phyloP scores from a whole-genome alignment of 2,113 vertebrate species.

The Lonchura striata region DNA sequence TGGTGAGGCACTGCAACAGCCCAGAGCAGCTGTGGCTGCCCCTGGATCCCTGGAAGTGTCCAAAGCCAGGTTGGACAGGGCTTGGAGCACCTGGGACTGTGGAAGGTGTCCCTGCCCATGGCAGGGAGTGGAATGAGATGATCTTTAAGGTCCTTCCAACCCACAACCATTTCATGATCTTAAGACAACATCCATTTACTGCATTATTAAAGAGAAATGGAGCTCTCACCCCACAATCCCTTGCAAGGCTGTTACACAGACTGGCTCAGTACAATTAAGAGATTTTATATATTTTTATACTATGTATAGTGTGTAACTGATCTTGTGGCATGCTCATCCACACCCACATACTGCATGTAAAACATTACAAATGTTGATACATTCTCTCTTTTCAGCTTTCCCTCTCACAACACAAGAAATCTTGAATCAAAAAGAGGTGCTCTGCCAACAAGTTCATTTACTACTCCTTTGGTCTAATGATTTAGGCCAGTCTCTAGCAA shows the following conservation, averaged over 20 bases:
- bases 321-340: neutral
- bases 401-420: neutral
- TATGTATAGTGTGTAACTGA: neutral
- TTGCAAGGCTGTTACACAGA: neutral
- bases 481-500: neutral
- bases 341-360: fast-evolving
- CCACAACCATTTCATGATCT: neutral
- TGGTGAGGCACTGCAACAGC: neutral
- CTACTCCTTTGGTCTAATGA: neutral
- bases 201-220: fast-evolving
- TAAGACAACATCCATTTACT: neutral
- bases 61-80: fast-evolving
- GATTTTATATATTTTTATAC: neutral
- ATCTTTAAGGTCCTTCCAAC: neutral
- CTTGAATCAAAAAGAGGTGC: neutral
- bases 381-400: neutral
- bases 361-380: neutral
- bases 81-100: fast-evolving
- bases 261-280: neutral
- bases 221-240: neutral
- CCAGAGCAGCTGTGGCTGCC: neutral
- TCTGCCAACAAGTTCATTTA: neutral
- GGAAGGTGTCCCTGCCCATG: neutral
- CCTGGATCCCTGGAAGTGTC: neutral
- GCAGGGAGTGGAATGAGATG: fast-evolving